A percentile compares a stretch with the other conserved stretches of the same genome.
Evolutionary conservation across 2,888 invertebrate genomes (phyloP).

Genomic region (Nowickia ferox): DNA sequence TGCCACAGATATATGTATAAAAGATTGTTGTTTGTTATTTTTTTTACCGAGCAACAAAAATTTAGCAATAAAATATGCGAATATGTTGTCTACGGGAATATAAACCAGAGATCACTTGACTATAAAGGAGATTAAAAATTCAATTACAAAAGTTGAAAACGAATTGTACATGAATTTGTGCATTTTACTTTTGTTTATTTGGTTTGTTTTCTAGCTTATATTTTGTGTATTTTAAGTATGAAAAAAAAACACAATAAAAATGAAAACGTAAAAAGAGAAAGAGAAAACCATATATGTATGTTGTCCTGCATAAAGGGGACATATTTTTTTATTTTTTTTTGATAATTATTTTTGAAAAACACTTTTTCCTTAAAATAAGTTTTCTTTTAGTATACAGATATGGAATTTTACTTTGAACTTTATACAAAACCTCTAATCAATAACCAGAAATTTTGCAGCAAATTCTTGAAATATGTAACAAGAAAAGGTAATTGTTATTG

Average conservation of each 20-base stretch:
- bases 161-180: constrained; percentile 75
- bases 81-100: constrained; percentile 78
- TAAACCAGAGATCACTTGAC: constrained; percentile 82
- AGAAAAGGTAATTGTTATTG: not conserved
- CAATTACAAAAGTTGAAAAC: constrained; percentile 81
- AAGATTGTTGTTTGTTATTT: not conserved
- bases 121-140: constrained; percentile 83
- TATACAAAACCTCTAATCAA: no score
- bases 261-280: not conserved
- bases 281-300: constrained; percentile 3
- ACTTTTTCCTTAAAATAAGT: no score
- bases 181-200: constrained; percentile 1
- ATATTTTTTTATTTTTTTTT: no score
- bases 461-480: no score
- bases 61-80: constrained; percentile 79
- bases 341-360: no score
- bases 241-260: constrained; percentile 11
- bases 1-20: not conserved
- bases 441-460: no score
- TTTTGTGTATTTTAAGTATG: constrained; percentile 15
- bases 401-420: no score
- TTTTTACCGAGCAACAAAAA: constrained; percentile 56
- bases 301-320: constrained; percentile 32
- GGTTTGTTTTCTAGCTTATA: constrained; percentile 19
- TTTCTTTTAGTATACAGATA: no score